Percentiles rank a stretch among this genome's conserved stretches.
phyloP scores from a whole-genome alignment of 2,113 vertebrate genomes.

The Vanacampus margaritifer region DNA sequence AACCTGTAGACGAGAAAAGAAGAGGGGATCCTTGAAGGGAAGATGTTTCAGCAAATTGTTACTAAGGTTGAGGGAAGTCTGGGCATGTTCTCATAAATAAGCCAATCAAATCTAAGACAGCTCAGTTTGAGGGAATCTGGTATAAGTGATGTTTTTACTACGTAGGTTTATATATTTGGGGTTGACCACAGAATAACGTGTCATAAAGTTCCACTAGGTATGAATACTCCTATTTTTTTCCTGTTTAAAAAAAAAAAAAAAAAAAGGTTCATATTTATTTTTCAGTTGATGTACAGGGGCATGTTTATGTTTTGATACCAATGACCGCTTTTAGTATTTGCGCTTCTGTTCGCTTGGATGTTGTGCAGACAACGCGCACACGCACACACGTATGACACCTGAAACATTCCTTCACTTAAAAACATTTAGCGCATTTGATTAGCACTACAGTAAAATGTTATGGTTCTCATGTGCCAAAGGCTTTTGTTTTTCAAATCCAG shows the following conservation, averaged over 20 bases:
- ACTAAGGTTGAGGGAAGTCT: not conserved
- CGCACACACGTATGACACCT: not conserved
- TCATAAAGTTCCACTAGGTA: not conserved
- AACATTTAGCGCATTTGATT: not conserved
- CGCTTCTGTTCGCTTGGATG: not conserved
- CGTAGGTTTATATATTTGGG: constrained; percentile 25
- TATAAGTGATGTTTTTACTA: constrained; percentile 20
- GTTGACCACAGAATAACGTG: constrained; percentile 6
- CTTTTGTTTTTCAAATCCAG: not conserved
- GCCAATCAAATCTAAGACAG: not conserved
- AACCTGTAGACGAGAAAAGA: constrained; percentile 39
- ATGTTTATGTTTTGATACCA: constrained; percentile 12
- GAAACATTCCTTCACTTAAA: constrained; percentile 1
- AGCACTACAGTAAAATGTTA: not conserved
- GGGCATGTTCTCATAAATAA: constrained; percentile 1
- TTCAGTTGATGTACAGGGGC: not conserved
- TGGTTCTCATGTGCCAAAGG: not conserved
- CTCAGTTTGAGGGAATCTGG: not conserved
- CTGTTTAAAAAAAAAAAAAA: constrained; percentile 12
- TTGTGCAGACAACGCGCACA: not conserved
- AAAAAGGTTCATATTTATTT: not conserved
- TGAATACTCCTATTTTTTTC: constrained; percentile 3
- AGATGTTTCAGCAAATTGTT: not conserved
- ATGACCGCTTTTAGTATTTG: not conserved
- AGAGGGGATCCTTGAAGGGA: constrained; percentile 16